These are phyloP conservation scores for Thamnophis elegans DNA, from an alignment of 2,797 vertebrate species.

Conservation along the genomic window DNA sequence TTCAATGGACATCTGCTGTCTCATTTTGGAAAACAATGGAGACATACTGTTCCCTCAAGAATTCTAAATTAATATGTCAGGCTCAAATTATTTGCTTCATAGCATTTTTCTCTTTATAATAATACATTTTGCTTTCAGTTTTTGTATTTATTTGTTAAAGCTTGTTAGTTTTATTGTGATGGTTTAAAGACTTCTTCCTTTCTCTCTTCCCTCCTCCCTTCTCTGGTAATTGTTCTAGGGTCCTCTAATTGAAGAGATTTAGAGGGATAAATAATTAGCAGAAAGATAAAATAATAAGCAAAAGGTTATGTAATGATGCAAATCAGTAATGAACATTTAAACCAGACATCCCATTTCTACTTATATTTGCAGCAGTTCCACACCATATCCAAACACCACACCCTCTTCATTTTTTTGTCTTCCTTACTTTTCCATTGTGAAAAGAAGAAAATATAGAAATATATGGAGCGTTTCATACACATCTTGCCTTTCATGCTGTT, in stretches of 20 bases:
- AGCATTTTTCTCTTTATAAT: not conserved
- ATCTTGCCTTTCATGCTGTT: not conserved
- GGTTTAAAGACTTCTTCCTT: not conserved
- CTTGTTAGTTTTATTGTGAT: not conserved
- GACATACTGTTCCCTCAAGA: not conserved
- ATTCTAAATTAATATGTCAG: not conserved
- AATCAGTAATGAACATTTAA: not conserved
- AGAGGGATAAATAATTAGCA: not conserved
- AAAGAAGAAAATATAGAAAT: not conserved
- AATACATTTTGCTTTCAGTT: not conserved
- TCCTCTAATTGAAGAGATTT: not conserved
- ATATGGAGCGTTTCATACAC: not conserved
- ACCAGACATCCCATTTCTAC: not conserved
- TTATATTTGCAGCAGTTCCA: not conserved
- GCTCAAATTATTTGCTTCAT: not conserved
- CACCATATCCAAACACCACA: not conserved
- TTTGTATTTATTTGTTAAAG: not conserved
- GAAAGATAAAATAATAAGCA: not conserved
- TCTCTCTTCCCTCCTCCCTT: not conserved
- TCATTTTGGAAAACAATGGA: not conserved
- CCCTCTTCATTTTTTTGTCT: too few relatives aligned
- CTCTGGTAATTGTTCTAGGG: not conserved
- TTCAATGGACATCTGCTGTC: not conserved
- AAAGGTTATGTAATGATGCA: not conserved
- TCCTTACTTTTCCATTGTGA: not conserved